A percentile compares a stretch with the other conserved stretches of the same genome.
Evolutionary conservation across 2,888 invertebrate genomes (phyloP).

Genomic region (Archips crataeganus): DNA sequence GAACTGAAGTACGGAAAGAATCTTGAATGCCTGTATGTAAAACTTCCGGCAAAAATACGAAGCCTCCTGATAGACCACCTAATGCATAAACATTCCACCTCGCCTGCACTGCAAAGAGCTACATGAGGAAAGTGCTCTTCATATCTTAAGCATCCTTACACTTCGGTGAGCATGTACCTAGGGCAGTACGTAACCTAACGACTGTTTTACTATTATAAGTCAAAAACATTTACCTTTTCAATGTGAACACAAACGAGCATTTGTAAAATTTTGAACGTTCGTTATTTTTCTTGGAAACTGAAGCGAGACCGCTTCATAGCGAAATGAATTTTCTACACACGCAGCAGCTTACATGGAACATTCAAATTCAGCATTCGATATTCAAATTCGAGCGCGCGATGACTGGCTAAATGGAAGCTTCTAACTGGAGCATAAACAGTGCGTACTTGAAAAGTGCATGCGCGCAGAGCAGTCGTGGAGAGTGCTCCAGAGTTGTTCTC

Average conservation of each 20-base stretch:
- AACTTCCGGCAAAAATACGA: conserved; percentile 54
- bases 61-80: conserved; percentile 51
- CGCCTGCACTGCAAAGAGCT: conserved; percentile 55
- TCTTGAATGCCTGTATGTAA: conserved; percentile 55
- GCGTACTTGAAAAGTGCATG: conserved; percentile 80
- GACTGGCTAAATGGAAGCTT: conserved; percentile 61
- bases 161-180: conserved; percentile 50
- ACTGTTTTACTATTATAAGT: conserved; percentile 3
- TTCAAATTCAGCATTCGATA: conserved; percentile 47
- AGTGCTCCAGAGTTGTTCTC: conserved; percentile 61
- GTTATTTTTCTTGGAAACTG: conserved; percentile 3
- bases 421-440: conserved; percentile 78
- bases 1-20: conserved; percentile 43
- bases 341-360: conserved; percentile 32
- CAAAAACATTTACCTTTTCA: neutral
- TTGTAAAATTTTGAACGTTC: neutral
- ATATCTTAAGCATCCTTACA: conserved; percentile 60
- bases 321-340: conserved; percentile 34
- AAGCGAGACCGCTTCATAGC: conserved; percentile 15
- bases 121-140: conserved; percentile 61
- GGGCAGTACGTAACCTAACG: conserved; percentile 42
- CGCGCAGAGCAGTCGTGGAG: conserved; percentile 69
- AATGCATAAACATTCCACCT: conserved; percentile 69
- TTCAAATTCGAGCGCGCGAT: conserved; percentile 58
- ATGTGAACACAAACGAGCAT: neutral